A percentile compares a stretch with the other conserved stretches of the same genome.
Evolutionary conservation across 1,140 invertebrate species (phyloP).

Genomic region (Drosophila sp.): DNA sequence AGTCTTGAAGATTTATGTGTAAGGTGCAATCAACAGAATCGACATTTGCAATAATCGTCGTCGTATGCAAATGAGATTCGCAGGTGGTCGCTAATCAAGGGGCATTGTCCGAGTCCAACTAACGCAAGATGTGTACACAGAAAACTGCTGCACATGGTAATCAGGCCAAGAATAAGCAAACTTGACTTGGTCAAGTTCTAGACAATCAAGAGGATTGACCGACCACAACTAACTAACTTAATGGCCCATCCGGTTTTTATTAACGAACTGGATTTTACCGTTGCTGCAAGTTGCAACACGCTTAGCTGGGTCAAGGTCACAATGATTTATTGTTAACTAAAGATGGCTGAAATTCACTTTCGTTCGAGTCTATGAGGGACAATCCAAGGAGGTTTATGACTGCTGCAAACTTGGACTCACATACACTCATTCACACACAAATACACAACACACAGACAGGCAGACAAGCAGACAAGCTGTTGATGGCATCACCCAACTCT

Average conservation of each 20-base stretch:
- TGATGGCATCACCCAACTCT: slow-evolving; percentile 47
- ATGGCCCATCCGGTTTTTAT: slow-evolving; percentile 33
- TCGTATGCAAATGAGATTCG: slow-evolving; percentile 62
- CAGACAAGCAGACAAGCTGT: slow-evolving; percentile 2
- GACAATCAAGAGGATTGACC: slow-evolving; percentile 14
- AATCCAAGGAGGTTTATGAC: slow-evolving; percentile 23
- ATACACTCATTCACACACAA: slow-evolving; percentile 37
- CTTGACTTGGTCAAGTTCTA: slow-evolving; percentile 53
- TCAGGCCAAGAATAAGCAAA: slow-evolving; percentile 61
- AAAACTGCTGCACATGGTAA: slow-evolving; percentile 62
- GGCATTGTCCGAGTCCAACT: slow-evolving; percentile 39
- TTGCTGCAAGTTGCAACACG: slow-evolving; percentile 30
- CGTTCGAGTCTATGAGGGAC: slow-evolving; percentile 29
- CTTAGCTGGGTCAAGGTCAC: slow-evolving; percentile 75
- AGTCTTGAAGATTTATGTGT: neutral
- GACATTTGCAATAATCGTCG: slow-evolving; percentile 11
- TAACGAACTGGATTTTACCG: slow-evolving; percentile 67
- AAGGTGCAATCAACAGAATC: slow-evolving; percentile 9
- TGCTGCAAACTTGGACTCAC: neutral
- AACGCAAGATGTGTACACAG: slow-evolving; percentile 46
- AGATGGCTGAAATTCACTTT: slow-evolving; percentile 36
- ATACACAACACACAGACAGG: slow-evolving; percentile 4
- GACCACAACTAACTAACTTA: neutral
- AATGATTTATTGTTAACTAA: slow-evolving; percentile 7
- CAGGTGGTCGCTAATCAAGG: slow-evolving; percentile 80